Evolutionary conservation across 1,140 invertebrate species (phyloP).

Genomic region (Bombus vancouverensis): DNA sequence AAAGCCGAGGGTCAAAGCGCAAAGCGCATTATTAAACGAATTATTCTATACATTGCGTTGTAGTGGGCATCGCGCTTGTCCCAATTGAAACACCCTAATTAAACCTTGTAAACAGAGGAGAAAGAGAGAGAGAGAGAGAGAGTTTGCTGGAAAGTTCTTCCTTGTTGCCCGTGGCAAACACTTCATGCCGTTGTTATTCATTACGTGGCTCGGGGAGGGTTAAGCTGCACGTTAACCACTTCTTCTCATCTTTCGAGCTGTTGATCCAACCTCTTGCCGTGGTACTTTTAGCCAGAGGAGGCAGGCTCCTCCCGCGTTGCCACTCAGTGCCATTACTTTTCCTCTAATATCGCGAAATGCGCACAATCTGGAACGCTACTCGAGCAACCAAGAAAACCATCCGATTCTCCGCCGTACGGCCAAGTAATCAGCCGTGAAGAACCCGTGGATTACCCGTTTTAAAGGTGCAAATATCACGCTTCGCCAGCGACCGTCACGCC

Average conservation of each 20-base stretch:
- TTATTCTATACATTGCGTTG: not conserved
- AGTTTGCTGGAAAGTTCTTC: slow-evolving; percentile 16
- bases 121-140: too few species aligned
- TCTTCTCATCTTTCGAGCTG: slow-evolving; percentile 49
- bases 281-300: not conserved
- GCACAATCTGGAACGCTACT: slow-evolving; percentile 39
- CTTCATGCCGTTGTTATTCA: slow-evolving; percentile 52
- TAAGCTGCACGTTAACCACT: slow-evolving; percentile 50
- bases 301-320: slow-evolving; percentile 5
- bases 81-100: slow-evolving; percentile 26
- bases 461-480: slow-evolving; percentile 47
- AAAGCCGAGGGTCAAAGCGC: too few species aligned
- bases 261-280: slow-evolving; percentile 36
- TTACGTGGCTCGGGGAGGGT: slow-evolving; percentile 26
- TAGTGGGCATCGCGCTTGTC: not conserved
- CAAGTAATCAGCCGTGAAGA: slow-evolving; percentile 40
- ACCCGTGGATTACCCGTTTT: slow-evolving; percentile 37
- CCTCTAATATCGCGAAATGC: slow-evolving; percentile 50
- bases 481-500: slow-evolving; percentile 22
- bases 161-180: slow-evolving; percentile 12
- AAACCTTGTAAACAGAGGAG: slow-evolving; percentile 28
- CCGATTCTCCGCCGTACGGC: slow-evolving; percentile 21
- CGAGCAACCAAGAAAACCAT: slow-evolving; percentile 28
- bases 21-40: not conserved
- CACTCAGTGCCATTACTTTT: slow-evolving; percentile 43